phyloP scores from a whole-genome alignment of 2,797 vertebrate genomes.

The Decapterus maruadsi region DNA sequence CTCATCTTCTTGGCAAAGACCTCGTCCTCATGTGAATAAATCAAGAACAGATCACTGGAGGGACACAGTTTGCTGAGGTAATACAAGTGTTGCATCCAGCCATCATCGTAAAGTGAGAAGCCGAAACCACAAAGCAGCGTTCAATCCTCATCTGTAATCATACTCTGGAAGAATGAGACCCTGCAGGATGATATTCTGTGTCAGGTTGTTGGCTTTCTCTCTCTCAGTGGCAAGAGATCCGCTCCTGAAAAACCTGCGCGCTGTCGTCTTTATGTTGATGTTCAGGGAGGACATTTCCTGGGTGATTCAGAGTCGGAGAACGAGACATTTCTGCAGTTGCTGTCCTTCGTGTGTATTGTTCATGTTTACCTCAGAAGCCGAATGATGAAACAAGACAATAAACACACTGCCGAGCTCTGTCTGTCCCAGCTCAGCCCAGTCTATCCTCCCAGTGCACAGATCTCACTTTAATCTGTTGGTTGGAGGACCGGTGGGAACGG shows the following conservation, averaged over 20 bases:
- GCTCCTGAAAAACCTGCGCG: not conserved
- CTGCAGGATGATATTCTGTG: constrained; percentile 7
- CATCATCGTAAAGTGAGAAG: constrained; percentile 9
- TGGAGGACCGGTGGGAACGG: not conserved
- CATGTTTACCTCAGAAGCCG: not conserved
- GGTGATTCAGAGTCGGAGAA: not conserved
- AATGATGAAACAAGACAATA: not conserved
- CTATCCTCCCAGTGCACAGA: not conserved
- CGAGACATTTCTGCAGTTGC: not conserved
- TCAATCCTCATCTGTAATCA: constrained; percentile 16
- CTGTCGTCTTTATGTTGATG: not conserved
- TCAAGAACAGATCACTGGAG: constrained; percentile 20
- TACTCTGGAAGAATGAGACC: not conserved
- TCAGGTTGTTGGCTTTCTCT: not conserved
- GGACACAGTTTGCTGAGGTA: constrained; percentile 24
- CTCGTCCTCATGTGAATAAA: constrained; percentile 35
- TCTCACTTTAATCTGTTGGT: constrained; percentile 4
- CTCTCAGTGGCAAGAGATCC: not conserved
- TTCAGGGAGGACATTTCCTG: not conserved
- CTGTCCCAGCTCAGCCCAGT: constrained; percentile 4
- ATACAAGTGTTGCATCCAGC: constrained; percentile 10
- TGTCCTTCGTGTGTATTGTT: not conserved
- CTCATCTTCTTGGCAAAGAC: constrained; percentile 47
- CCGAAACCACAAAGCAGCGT: constrained; percentile 8
- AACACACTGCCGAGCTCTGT: not conserved